Evolutionary conservation across 2,888 invertebrate species (phyloP).

Genomic region (Sarcophaga subvicina): DNA sequence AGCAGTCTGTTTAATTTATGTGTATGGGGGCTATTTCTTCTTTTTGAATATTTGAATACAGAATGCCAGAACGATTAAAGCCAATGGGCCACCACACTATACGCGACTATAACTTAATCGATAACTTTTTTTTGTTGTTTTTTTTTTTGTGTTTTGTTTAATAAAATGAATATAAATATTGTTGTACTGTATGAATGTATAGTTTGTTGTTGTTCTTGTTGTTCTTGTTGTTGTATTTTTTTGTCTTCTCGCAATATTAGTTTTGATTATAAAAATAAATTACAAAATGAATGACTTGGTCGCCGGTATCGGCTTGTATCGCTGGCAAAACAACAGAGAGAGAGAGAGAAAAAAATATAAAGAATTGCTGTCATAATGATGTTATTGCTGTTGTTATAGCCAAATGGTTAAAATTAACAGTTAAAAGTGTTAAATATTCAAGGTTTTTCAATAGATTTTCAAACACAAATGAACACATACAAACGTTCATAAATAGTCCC

Average conservation of each 20-base stretch:
- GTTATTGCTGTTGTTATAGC: slow-evolving; percentile 1
- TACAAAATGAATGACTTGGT: slow-evolving; percentile 6
- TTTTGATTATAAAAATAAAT: slow-evolving; percentile 36
- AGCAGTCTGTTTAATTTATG: slow-evolving; percentile 66
- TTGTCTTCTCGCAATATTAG: slow-evolving; percentile 24
- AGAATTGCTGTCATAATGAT: slow-evolving; percentile 23
- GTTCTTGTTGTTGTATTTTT: neutral
- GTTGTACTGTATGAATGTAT: too few species aligned
- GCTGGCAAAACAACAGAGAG: neutral
- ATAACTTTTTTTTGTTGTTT: neutral
- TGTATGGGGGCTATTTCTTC: slow-evolving; percentile 55
- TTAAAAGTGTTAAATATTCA: slow-evolving; percentile 26
- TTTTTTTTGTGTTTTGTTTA: too few species aligned
- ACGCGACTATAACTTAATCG: neutral
- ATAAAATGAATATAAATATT: too few species aligned
- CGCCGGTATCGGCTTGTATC: neutral
- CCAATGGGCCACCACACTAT: neutral
- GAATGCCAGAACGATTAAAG: neutral
- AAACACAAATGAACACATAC: too few species aligned
- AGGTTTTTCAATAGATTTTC: neutral
- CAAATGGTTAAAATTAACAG: slow-evolving; percentile 4
- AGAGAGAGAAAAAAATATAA: neutral
- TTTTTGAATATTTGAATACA: slow-evolving; percentile 39
- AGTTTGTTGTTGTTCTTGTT: neutral
- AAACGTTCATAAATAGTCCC: too few species aligned